These are phyloP conservation scores for Lepus townsendii DNA, from an alignment of 2,797 vertebrate species.

Conservation along the genomic window DNA sequence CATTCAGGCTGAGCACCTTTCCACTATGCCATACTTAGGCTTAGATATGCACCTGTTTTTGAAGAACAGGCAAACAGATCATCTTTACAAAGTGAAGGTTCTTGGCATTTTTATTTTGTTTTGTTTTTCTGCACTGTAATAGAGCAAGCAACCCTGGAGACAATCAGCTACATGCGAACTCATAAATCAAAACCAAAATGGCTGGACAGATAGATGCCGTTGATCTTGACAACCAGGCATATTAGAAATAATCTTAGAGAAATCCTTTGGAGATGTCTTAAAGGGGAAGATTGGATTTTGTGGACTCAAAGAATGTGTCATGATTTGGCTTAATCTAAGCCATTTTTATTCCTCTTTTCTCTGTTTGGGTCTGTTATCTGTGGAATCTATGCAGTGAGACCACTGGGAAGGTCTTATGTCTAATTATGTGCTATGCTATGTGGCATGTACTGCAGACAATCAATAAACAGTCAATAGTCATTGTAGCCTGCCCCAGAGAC, in stretches of 20 bases:
- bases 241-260: slow-evolving; percentile 64
- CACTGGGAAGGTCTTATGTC: slow-evolving; percentile 44
- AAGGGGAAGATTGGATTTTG: slow-evolving; percentile 70
- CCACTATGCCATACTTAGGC: neutral
- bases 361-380: slow-evolving; percentile 72
- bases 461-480: slow-evolving; percentile 80
- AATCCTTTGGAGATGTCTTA: slow-evolving; percentile 64
- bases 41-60: neutral
- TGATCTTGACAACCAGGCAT: slow-evolving; percentile 53
- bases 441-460: slow-evolving; percentile 44
- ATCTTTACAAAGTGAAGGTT: neutral
- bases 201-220: slow-evolving; percentile 18
- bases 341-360: slow-evolving; percentile 76
- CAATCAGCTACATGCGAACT: slow-evolving; percentile 13
- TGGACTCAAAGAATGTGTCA: slow-evolving; percentile 69
- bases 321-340: slow-evolving; percentile 75
- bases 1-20: neutral
- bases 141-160: neutral
- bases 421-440: slow-evolving; percentile 76
- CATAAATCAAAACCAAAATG: slow-evolving; percentile 61
- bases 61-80: neutral
- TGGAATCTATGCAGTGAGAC: slow-evolving; percentile 62
- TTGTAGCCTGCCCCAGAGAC: slow-evolving; percentile 66
- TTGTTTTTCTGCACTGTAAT: neutral
- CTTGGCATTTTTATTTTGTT: slow-evolving; percentile 19